phyloP scores from a whole-genome alignment of 2,113 vertebrate species.

The Limanda limanda region DNA sequence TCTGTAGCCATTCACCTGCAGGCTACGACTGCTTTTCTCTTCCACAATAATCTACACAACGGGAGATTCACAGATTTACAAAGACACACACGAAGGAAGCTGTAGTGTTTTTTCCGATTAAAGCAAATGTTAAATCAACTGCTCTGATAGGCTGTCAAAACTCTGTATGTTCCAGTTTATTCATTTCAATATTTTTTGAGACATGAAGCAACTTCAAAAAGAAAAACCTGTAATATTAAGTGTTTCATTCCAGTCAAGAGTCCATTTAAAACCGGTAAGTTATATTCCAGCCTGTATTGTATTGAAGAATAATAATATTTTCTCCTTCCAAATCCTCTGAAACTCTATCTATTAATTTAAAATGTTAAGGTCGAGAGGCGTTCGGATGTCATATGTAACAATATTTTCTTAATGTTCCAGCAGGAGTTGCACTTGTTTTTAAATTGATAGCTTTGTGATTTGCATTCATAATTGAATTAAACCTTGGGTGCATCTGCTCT shows the following conservation, averaged over 20 bases:
- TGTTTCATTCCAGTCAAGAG: neutral
- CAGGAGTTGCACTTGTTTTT: neutral
- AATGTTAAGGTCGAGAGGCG: neutral
- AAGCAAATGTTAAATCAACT: neutral
- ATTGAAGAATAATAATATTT: neutral
- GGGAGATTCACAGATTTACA: slow-evolving; percentile 17
- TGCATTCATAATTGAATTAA: neutral
- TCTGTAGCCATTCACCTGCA: slow-evolving; percentile 49
- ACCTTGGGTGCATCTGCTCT: neutral
- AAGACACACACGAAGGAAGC: neutral
- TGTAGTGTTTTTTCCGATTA: slow-evolving; percentile 8
- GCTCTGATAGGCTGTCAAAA: no score
- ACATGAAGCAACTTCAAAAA: no score
- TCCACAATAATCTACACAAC: slow-evolving; percentile 28
- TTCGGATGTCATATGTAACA: neutral
- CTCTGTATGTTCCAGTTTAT: no score
- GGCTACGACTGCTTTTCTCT: slow-evolving; percentile 3
- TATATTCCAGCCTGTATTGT: neutral
- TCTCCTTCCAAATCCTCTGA: neutral
- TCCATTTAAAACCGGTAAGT: neutral
- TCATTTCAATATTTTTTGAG: no score
- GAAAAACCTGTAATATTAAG: no score
- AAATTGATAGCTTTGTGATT: no score
- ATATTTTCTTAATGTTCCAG: no score
- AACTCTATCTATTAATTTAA: neutral